These are phyloP conservation scores for Ciona savignyi DNA, from an alignment of 23 tunicate species.

Conservation along the genomic window DNA sequence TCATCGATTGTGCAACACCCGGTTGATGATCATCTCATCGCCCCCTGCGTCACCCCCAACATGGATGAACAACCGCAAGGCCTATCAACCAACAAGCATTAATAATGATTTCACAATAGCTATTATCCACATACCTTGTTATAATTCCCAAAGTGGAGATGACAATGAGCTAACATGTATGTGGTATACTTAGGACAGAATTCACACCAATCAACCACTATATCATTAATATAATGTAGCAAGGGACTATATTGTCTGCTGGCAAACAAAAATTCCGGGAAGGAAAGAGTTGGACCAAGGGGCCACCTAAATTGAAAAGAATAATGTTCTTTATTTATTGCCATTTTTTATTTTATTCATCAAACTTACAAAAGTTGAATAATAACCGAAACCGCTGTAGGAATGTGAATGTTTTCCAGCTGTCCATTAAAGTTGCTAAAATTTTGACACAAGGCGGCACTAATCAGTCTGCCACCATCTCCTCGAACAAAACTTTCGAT, in stretches of 20 bases:
- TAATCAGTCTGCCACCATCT: too few relatives aligned
- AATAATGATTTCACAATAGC: not conserved
- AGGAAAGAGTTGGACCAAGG: slow-evolving; percentile 58
- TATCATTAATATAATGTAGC: slow-evolving; percentile 36
- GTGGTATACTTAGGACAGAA: slow-evolving; percentile 36
- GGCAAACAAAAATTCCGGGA: slow-evolving; percentile 54
- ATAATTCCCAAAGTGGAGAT: slow-evolving; percentile 55
- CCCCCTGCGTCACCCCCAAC: slow-evolving; percentile 20
- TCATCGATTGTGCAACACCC: slow-evolving; percentile 38
- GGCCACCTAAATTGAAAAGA: slow-evolving; percentile 61
- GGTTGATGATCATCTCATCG: slow-evolving; percentile 34
- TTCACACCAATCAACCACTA: slow-evolving; percentile 44
- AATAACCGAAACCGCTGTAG: too few relatives aligned
- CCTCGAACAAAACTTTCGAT: too few relatives aligned
- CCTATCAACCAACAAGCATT: slow-evolving; percentile 21
- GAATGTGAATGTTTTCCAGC: too few relatives aligned
- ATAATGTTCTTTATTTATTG: too few relatives aligned
- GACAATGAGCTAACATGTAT: slow-evolving; percentile 60
- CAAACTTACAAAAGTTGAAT: too few relatives aligned
- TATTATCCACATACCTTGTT: slow-evolving; percentile 28
- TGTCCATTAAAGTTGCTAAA: too few relatives aligned
- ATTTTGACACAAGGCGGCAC: too few relatives aligned
- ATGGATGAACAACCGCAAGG: slow-evolving; percentile 41
- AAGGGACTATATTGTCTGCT: slow-evolving; percentile 45
- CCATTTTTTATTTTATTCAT: too few relatives aligned